phyloP scores from a whole-genome alignment of 2,797 vertebrate genomes.

The Melanitta fusca region DNA sequence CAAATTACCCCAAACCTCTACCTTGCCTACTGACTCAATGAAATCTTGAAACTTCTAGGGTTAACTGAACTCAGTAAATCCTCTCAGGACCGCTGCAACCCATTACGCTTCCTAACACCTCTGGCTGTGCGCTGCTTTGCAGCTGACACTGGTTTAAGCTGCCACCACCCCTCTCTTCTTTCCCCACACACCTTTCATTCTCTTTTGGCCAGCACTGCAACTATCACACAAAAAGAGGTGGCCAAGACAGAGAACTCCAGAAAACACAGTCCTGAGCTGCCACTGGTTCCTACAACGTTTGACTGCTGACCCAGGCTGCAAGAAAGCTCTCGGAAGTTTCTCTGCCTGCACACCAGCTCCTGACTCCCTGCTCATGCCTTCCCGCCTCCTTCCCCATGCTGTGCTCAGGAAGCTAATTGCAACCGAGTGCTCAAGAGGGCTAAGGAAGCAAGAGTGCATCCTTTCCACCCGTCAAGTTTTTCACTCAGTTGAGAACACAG shows the following conservation, averaged over 20 bases:
- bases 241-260: neutral
- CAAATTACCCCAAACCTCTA: neutral
- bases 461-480: neutral
- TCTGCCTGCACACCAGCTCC: accelerated
- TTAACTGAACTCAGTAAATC: neutral
- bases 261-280: neutral
- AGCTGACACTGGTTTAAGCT: neutral
- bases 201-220: neutral
- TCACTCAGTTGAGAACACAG: neutral
- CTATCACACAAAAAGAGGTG: accelerated
- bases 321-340: neutral
- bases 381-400: neutral
- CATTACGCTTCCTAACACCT: neutral
- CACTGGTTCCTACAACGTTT: accelerated
- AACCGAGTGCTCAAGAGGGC: accelerated
- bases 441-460: neutral
- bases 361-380: accelerated
- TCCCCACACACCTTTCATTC: neutral
- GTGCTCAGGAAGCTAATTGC: neutral
- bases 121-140: neutral
- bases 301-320: neutral
- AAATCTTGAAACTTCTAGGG: neutral
- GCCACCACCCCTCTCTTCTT: neutral
- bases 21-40: neutral
- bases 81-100: neutral